Conservation (phyloP, 2,888 invertebrate species). For the Choreutis nemorana region DNA sequence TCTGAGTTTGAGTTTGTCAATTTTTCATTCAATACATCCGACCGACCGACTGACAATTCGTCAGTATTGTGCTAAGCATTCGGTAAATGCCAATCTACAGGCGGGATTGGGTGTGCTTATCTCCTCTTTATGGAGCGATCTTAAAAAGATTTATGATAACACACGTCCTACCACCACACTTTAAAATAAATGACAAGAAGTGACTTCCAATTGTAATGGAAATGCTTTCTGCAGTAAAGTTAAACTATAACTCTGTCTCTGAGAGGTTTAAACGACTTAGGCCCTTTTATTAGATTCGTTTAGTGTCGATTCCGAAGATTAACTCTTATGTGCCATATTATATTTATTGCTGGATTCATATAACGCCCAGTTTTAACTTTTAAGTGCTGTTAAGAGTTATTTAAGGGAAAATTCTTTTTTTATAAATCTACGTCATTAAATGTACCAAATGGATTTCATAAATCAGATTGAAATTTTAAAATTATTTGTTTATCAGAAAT, state of each 20-base stretch:
- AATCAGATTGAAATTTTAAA: no score
- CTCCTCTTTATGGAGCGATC: conserved; percentile 59
- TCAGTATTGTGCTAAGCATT: conserved; percentile 47
- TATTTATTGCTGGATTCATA: no score
- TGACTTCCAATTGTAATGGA: conserved; percentile 65
- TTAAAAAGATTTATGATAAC: conserved; percentile 67
- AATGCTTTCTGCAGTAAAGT: conserved; percentile 66
- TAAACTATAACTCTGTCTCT: conserved; percentile 63
- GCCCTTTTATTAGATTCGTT: conserved; percentile 49
- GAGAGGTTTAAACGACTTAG: conserved; percentile 60
- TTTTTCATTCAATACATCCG: conserved; percentile 19
- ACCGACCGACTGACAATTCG: conserved; percentile 40
- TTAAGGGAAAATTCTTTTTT: no score
- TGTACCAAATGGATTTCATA: no score
- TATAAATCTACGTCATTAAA: no score
- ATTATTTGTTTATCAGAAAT: no score
- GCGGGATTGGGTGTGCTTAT: conserved; percentile 62
- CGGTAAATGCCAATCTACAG: conserved; percentile 54
- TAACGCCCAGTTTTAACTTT: no score
- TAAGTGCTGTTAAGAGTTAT: no score
- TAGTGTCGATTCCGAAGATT: no score
- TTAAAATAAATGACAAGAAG: conserved; percentile 66
- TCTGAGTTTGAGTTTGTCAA: no score
- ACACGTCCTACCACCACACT: conserved; percentile 58
- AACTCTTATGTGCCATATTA: no score